A percentile compares a stretch with the other conserved stretches of the same genome.
Conservation (phyloP, 2,113 vertebrate species). For the Antigone vipio region DNA sequence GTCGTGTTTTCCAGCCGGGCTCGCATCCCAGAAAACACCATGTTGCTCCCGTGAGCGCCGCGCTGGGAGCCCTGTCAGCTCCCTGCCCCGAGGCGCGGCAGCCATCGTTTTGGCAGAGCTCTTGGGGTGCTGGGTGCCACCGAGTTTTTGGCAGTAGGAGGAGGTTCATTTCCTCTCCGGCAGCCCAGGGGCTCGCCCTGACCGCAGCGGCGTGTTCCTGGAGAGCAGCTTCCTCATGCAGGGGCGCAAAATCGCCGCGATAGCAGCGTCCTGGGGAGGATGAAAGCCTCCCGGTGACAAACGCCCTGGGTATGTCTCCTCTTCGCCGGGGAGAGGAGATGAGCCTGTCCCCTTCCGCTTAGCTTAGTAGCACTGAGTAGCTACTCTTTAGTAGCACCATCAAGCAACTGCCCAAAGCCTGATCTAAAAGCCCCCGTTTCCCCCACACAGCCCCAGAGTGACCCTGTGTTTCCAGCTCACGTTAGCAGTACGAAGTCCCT, state of each 20-base stretch:
- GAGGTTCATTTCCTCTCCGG: neutral
- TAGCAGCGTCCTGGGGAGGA: rapidly evolving
- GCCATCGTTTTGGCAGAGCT: neutral
- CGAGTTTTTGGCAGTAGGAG: neutral
- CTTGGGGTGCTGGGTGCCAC: neutral
- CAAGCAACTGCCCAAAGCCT: neutral
- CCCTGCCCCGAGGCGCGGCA: neutral
- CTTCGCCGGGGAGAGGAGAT: rapidly evolving
- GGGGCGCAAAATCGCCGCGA: rapidly evolving
- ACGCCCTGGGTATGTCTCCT: neutral
- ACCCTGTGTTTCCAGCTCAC: neutral
- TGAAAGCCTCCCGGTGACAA: neutral
- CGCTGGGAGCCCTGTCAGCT: neutral
- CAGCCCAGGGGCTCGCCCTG: neutral
- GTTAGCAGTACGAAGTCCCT: neutral
- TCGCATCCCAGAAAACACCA: neutral
- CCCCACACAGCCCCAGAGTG: rapidly evolving
- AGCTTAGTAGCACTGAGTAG: rapidly evolving
- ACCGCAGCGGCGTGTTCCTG: rapidly evolving
- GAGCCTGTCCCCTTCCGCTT: neutral
- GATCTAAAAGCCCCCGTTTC: neutral
- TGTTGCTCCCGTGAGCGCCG: rapidly evolving
- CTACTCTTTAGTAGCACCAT: neutral
- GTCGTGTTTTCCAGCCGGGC: neutral
- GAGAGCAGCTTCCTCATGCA: neutral